phyloP scores from a whole-genome alignment of 1,140 invertebrate species.

The Parasteatoda tepidariorum region DNA sequence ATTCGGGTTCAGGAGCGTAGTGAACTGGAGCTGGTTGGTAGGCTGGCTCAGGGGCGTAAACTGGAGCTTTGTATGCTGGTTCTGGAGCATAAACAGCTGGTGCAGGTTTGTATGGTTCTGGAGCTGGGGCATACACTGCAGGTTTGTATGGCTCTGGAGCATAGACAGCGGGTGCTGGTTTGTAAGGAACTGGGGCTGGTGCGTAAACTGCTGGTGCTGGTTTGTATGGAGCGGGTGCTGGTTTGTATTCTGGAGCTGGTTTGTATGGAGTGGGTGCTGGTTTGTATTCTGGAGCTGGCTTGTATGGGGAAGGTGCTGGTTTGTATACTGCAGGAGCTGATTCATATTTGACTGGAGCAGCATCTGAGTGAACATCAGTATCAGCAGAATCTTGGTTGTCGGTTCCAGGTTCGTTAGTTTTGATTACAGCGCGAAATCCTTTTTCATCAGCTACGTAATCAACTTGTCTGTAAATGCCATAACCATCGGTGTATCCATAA shows the following conservation, averaged over 20 bases:
- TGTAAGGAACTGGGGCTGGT: constrained; percentile 28
- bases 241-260: constrained; percentile 18
- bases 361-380: constrained; percentile 50
- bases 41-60: not conserved
- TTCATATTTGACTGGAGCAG: constrained; percentile 40
- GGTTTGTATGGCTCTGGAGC: constrained; percentile 23
- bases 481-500: constrained; percentile 57
- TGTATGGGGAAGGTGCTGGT: constrained; percentile 8
- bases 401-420: constrained; percentile 61
- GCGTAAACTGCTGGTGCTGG: constrained; percentile 14
- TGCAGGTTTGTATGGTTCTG: not conserved
- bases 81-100: constrained; percentile 11
- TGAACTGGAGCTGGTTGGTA: not conserved
- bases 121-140: not conserved
- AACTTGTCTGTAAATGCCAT: constrained; percentile 55
- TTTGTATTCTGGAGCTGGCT: constrained; percentile 30
- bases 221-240: constrained; percentile 11
- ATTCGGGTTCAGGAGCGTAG: not conserved
- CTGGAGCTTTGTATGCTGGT: not conserved
- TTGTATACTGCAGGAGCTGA: constrained; percentile 26
- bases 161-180: constrained; percentile 19
- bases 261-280: constrained; percentile 9
- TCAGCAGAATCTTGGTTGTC: constrained; percentile 59
- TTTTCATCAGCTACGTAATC: constrained; percentile 59
- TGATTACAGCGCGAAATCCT: constrained; percentile 55